A percentile compares a stretch with the other conserved stretches of the same genome.
Evolutionary conservation across 2,113 vertebrate genomes (phyloP).

Genomic region (Emydocephalus ijimae): DNA sequence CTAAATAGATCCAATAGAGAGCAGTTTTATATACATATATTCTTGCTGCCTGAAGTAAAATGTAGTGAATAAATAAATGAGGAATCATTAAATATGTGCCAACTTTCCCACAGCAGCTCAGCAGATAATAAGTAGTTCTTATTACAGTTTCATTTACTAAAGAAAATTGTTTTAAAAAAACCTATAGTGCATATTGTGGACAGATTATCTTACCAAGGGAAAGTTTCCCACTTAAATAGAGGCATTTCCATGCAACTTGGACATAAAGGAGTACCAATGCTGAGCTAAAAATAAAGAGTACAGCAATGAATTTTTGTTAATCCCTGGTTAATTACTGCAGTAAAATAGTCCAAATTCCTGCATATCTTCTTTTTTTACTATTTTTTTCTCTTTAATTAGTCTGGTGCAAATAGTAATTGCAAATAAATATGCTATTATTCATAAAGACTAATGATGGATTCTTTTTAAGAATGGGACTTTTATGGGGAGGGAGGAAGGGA

Average conservation of each 20-base stretch:
- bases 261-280: conserved; percentile 37
- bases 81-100: not conserved
- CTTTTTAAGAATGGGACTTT: conserved; percentile 32
- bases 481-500: conserved; percentile 36
- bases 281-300: conserved; percentile 46
- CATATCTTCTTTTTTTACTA: conserved; percentile 32
- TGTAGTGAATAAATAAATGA: conserved; percentile 16
- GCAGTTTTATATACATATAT: not conserved
- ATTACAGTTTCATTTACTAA: conserved; percentile 31
- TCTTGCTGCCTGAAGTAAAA: conserved; percentile 5
- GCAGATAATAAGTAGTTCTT: conserved; percentile 35
- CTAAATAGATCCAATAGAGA: not conserved
- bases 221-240: conserved; percentile 46
- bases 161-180: conserved; percentile 37
- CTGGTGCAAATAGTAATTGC: conserved; percentile 31
- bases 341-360: conserved; percentile 48
- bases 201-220: conserved; percentile 26
- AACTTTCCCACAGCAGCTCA: conserved; percentile 10
- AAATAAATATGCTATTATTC: conserved; percentile 36
- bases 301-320: conserved; percentile 35
- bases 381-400: conserved; percentile 24
- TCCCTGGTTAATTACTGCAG: conserved; percentile 55
- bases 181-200: conserved; percentile 8
- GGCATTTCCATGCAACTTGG: conserved; percentile 43
- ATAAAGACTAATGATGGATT: conserved; percentile 45